Base-by-base conservation (phyloP, 2,888 invertebrate species). In the Andrena fulva region DNA sequence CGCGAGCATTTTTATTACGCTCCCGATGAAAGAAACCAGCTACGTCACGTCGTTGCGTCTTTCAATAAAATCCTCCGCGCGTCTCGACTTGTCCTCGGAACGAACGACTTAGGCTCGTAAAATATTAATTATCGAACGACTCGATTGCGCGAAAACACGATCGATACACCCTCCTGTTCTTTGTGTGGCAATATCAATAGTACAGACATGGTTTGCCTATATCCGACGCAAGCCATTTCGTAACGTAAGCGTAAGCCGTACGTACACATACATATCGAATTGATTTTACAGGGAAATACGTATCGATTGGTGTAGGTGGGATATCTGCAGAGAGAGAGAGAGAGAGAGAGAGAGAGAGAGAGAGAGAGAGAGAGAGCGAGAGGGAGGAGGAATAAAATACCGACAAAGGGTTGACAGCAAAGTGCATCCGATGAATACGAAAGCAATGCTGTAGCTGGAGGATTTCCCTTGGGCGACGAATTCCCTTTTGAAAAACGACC, bases 371-470 rank as follows among this genome's bases (percentile, higher is more conserved):
- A 12, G 42, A 42, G 42, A 12, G 3, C 1, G 12, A 1, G 1
- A 0, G 3, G 12, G 42, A 42, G 56, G 48, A 42, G 10, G 52
- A 67, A 67, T 42, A 50, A 78, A 67, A 76, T 67, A 62, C n/a
- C 12, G 27, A n/a, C 33, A 54, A 68, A 54, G 54, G 24, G 35
- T 29, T 27, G 42, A 76, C 33, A 27, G 48, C 31, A 69, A 71
- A 78, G 66, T 68, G 72, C 80, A 72, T 62, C 68, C 67, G 29
- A 78, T 80, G 67, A 80, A 80, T 72, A 80, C 66, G 31, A 68
- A 80, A 79, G 48, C 56, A 56, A 50, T 27, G 27, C 62, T 3
- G 59, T 20, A 52, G 24, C 70, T 50, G 48, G 24, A 52, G 67
- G 48, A 64, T 78, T 67, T 77, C 42, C 62, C 54, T 62, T 73